Evolutionary conservation across 2,888 invertebrate genomes (phyloP), one percentile per base, ranked within the genome.

Genomic region (Bombyx huttoni): DNA sequence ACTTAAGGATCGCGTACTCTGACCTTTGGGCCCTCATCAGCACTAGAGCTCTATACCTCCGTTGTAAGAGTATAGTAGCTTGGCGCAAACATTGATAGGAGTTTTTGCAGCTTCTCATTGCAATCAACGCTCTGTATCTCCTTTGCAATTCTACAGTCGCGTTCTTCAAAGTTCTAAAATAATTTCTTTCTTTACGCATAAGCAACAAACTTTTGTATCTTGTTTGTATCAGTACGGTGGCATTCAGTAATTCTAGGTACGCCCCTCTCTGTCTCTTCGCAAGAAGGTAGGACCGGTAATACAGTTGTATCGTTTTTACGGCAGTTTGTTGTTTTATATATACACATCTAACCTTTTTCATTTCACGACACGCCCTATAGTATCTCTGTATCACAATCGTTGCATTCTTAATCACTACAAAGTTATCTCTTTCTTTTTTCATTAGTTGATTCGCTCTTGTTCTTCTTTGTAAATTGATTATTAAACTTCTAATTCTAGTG

Each of bases 391-490:
- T 69, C 9, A 69, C 65, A 2, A 85, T 60, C 0, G 74, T 66
- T 6, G 89, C 78, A 8, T 75, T 67, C 53, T 54, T 86, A 12
- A 81, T 57, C 34, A 66, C 56, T 1, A 84, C 52, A 60, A 78
- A 92, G 1, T 69, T 52, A 2, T 64, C 52, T 50, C 84, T 81
- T 13, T 79, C 68, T 49, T 62, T 62, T 50, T 70, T 75, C 72
- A 87, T 87, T 33, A 75, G 51, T 47, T 70, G 73, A 8, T 73
- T 69, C 0, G 89, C 89, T 60, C 88, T 84, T 63, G 89, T 83
- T 70, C 78, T 86, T 52, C 71, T 76, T 60, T 93, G 92, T 49
- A 92, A 67, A 2, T 60, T 57, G 12, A 89, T 67, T 34, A 82
- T 75, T 10, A 81, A 67, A 14, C 71, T 65, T 48, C 67, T 73